These are phyloP conservation scores for Nylanderia fulva DNA, from an alignment of 1,140 invertebrate species.

Conservation along the genomic window DNA sequence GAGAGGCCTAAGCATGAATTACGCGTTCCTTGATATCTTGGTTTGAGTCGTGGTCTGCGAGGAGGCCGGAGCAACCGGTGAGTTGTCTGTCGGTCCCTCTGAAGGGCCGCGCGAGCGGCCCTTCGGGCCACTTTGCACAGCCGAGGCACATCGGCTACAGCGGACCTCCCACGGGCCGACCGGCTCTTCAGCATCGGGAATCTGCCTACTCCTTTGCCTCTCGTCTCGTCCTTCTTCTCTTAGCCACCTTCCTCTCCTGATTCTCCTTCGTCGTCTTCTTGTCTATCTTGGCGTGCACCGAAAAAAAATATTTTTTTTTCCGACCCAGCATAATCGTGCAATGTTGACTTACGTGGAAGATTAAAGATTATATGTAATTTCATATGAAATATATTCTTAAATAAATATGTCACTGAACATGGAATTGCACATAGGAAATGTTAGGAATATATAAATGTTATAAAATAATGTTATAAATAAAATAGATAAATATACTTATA, in stretches of 20 bases:
- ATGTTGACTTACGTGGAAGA: too few species aligned
- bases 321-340: too few species aligned
- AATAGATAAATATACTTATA: too few species aligned
- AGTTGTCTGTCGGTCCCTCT: slow-evolving; percentile 74
- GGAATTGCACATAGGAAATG: too few species aligned
- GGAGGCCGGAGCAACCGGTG: slow-evolving; percentile 51
- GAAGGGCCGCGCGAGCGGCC: slow-evolving; percentile 75
- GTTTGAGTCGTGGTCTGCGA: slow-evolving; percentile 60
- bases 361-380: too few species aligned
- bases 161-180: slow-evolving; percentile 81
- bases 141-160: slow-evolving; percentile 79
- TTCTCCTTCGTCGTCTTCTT: slow-evolving; percentile 41
- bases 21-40: slow-evolving; percentile 78
- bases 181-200: slow-evolving; percentile 75
- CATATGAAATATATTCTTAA: too few species aligned
- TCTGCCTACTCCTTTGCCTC: slow-evolving; percentile 65
- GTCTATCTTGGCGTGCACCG: background rate
- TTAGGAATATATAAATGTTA: too few species aligned
- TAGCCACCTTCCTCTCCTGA: slow-evolving; percentile 50
- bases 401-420: too few species aligned
- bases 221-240: slow-evolving; percentile 61
- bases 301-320: too few species aligned
- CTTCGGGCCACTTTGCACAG: slow-evolving; percentile 83
- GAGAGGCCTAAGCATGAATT: slow-evolving; percentile 72
- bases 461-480: too few species aligned